Base-by-base conservation (phyloP, 2,113 vertebrate genomes). In the Pterocles orientalis region DNA sequence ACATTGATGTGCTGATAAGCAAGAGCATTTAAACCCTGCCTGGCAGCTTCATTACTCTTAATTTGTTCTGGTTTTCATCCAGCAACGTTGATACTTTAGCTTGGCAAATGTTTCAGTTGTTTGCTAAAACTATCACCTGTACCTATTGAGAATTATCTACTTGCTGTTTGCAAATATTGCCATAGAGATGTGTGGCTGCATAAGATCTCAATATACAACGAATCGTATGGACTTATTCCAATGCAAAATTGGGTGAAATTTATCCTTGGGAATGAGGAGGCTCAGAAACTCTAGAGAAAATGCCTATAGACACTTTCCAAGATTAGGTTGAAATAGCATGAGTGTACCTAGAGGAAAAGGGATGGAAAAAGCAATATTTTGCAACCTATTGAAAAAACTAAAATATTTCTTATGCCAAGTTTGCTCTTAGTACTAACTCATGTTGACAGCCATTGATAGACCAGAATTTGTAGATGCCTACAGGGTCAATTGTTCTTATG, bases 401-500 rank as follows among this genome's bases (percentile, higher is more conserved):
- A 34, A 51, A 9, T 61, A 73, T 57, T 92, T 48, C 29, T 57
- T 69, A 21, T 65, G 54, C n/a, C 25, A 78, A 36, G 13, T 88
- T 41, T 81, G 18, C 14, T 66, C 10, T 57, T 94, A 82, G 25
- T n/a, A 50, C 41, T 78, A 80, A 69, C 39, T 92, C 4, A 8
- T 57, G 50, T 62, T 95, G 91, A 77, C 83, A 92, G 64, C 6
- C 58, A 54, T 23, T 58, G 77, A 78, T 61, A 88, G 36, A 78
- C 84, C 60, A 84, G 69, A 91, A 92, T 91, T 78, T 95, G 77
- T 66, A 82, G 84, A 77, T 92, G 65, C 25, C 56, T 70, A 14
- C 5, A 18, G 64, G 72, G 84, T 94, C 81, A 94, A 31, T 66
- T 51, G 41, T 51, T 75, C 56, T 86, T 90, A 31, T 65, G 72